phyloP scores from a whole-genome alignment of 2,113 vertebrate genomes.

The Vulpes lagopus region DNA sequence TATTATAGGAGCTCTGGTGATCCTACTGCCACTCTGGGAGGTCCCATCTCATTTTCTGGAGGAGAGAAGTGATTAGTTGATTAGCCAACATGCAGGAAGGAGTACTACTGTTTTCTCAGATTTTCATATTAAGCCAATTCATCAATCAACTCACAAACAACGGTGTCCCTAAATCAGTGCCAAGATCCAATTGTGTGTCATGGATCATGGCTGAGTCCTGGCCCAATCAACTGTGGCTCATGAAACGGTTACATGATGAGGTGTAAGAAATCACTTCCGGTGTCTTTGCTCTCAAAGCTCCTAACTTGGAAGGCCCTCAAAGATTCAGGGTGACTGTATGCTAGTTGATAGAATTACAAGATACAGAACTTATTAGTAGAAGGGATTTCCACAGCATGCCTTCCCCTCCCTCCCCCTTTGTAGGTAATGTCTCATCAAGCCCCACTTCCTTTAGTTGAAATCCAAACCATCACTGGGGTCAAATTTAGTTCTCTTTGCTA shows the following conservation, averaged over 20 bases:
- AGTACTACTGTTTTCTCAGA: background rate
- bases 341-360: background rate
- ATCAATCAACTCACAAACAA: background rate
- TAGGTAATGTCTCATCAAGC: background rate
- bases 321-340: background rate
- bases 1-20: background rate
- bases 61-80: background rate
- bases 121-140: background rate
- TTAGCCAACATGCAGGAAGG: background rate
- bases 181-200: background rate
- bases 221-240: background rate
- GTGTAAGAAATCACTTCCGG: background rate
- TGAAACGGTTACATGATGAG: background rate
- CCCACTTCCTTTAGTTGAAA: background rate
- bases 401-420: background rate
- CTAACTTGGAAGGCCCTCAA: background rate
- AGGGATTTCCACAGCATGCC: background rate
- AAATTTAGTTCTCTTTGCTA: background rate
- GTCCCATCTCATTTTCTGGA: background rate
- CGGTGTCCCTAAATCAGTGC: background rate
- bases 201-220: background rate
- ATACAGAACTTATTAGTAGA: background rate
- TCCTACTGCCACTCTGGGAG: background rate
- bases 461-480: background rate
- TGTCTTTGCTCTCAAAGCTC: background rate